These are phyloP conservation scores for Pycnonotus jocosus DNA, from an alignment of 2,113 vertebrate genomes.

Conservation along the genomic window DNA sequence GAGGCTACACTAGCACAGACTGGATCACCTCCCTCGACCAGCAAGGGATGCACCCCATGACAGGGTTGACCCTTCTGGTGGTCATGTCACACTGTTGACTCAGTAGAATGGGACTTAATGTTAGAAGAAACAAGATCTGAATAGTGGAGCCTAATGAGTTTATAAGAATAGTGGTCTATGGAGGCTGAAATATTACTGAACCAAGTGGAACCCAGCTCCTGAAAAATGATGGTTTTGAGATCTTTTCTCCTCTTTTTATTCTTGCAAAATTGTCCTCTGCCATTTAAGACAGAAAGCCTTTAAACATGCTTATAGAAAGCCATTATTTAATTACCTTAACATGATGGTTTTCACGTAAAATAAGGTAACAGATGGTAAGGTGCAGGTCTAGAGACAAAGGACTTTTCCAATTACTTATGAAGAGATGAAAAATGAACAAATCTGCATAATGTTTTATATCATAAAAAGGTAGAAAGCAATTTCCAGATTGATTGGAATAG, in stretches of 20 bases:
- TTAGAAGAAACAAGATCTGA: not conserved
- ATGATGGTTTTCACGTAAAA: not conserved
- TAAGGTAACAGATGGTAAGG: not conserved
- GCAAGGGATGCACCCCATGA: not conserved
- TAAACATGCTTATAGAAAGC: not conserved
- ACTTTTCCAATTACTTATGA: not conserved
- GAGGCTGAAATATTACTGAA: not conserved
- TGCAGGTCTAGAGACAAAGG: not conserved
- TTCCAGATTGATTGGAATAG: not conserved
- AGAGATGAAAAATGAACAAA: not conserved
- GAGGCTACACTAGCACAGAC: not conserved
- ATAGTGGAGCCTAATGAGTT: not conserved
- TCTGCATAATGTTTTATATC: not conserved
- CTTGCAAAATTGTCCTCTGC: not conserved
- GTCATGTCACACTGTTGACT: not conserved
- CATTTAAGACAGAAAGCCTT: not conserved
- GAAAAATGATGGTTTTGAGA: rapidly evolving
- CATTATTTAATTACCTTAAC: not conserved
- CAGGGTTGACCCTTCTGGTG: rapidly evolving
- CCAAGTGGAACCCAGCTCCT: not conserved
- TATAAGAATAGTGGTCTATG: not conserved
- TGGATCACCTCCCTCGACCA: not conserved
- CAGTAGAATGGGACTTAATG: not conserved
- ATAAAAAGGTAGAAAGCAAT: not conserved
- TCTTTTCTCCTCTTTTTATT: not conserved